Evolutionary conservation across 1,140 invertebrate species (phyloP).

Genomic region (Venustaconcha ellipsiformis): DNA sequence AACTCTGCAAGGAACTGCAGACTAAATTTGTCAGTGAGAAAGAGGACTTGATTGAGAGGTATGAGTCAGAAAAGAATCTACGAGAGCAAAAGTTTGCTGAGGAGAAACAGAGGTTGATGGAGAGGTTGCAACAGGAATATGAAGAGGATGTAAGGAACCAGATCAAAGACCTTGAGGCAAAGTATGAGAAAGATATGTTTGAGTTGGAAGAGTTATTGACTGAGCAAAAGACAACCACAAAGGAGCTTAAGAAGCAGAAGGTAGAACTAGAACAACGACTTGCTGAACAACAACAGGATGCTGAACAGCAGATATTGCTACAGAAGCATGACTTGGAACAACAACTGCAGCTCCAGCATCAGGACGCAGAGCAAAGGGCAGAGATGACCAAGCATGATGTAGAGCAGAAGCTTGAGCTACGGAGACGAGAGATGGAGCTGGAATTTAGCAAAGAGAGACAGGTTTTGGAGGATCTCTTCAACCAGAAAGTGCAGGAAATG

Average conservation of each 20-base stretch:
- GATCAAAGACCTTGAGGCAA: conserved; percentile 13
- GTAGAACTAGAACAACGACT: background rate
- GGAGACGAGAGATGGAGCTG: conserved; percentile 33
- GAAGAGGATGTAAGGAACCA: conserved; percentile 20
- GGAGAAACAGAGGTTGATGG: conserved; percentile 24
- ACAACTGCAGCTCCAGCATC: background rate
- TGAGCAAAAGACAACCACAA: conserved; percentile 15
- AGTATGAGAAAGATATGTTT: conserved; percentile 16
- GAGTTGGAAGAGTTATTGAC: conserved; percentile 30
- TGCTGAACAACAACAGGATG: background rate
- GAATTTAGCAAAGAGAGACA: conserved; percentile 32
- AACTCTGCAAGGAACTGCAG: conserved; percentile 41
- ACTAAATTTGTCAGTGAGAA: conserved; percentile 43
- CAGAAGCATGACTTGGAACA: conserved; percentile 8
- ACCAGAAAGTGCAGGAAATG: conserved; percentile 23
- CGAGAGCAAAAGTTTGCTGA: conserved; percentile 30
- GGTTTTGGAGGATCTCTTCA: conserved; percentile 21
- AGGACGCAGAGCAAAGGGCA: conserved; percentile 6
- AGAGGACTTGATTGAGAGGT: conserved; percentile 41
- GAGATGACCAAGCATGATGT: conserved; percentile 15
- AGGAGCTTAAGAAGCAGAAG: conserved; percentile 25
- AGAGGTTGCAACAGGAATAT: conserved; percentile 31
- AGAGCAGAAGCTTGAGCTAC: conserved; percentile 32
- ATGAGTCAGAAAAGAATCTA: conserved; percentile 42
- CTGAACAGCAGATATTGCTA: conserved; percentile 5